Percentiles rank a stretch among this genome's conserved stretches.
Conservation (phyloP, 2,113 vertebrate species). For the Indicator maculatus region DNA sequence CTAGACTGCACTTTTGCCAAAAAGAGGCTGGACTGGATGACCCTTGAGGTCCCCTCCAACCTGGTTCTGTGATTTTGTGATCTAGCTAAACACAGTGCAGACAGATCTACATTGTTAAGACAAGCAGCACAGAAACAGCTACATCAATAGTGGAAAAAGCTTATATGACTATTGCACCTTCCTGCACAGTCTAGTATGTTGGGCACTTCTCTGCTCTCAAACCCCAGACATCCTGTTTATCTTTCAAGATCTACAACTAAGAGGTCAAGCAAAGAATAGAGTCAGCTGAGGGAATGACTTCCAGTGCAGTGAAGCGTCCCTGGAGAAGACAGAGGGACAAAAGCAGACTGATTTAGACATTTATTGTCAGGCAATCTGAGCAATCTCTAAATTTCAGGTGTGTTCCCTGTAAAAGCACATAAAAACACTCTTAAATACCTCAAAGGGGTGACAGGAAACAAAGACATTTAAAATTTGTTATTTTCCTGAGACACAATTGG, state of each 20-base stretch:
- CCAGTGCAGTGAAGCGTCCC: neutral
- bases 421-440: neutral
- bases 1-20: too few species aligned
- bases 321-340: neutral
- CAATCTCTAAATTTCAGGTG: neutral
- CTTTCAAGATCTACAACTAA: neutral
- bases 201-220: neutral
- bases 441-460: neutral
- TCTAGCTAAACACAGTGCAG: neutral
- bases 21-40: too few species aligned
- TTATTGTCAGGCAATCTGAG: neutral
- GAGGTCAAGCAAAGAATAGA: neutral
- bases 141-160: neutral
- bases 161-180: neutral
- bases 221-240: neutral
- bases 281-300: constrained; percentile 24
- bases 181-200: neutral
- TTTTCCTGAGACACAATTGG: neutral
- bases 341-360: neutral
- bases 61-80: too few species aligned
- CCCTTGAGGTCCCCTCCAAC: too few species aligned
- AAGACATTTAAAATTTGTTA: neutral
- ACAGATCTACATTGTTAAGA: neutral
- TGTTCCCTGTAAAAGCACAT: neutral
- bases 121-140: neutral